A percentile compares a stretch with the other conserved stretches of the same genome.
Conservation (phyloP, 2,888 invertebrate genomes). For the Buathra laborator region DNA sequence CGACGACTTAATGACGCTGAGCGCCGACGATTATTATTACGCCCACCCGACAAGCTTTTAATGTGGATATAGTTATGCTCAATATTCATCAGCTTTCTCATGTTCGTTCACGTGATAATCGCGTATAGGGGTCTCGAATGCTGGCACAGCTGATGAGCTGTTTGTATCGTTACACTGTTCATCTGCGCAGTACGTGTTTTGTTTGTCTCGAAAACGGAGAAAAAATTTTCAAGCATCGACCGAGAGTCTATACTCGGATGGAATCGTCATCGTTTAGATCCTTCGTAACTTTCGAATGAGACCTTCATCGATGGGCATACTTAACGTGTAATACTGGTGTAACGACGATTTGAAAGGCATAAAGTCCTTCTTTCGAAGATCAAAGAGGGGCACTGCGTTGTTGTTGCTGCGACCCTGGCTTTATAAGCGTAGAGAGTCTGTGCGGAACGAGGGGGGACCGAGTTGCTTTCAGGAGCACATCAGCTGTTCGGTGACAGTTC, state of each 20-base stretch:
- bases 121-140: conserved; percentile 4
- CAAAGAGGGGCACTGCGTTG: conserved; percentile 51
- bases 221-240: neutral
- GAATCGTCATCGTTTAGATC: neutral
- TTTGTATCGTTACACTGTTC: conserved; percentile 7
- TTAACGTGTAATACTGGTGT: neutral
- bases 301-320: conserved; percentile 9
- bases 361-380: conserved; percentile 1
- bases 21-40: conserved; percentile 56
- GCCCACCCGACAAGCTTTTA: conserved; percentile 29
- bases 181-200: conserved; percentile 15
- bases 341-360: conserved; percentile 26
- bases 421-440: conserved; percentile 21
- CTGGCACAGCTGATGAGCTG: neutral
- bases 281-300: neutral
- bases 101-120: conserved; percentile 28
- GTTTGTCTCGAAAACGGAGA: neutral
- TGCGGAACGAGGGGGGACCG: neutral
- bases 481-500: conserved; percentile 84
- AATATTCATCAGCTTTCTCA: conserved; percentile 21
- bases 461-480: conserved; percentile 71
- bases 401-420: conserved; percentile 64
- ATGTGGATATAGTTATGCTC: conserved; percentile 9
- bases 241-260: neutral
- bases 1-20: conserved; percentile 25